Conservation (phyloP, 2,888 invertebrate species). For the Uropetala carovei region DNA sequence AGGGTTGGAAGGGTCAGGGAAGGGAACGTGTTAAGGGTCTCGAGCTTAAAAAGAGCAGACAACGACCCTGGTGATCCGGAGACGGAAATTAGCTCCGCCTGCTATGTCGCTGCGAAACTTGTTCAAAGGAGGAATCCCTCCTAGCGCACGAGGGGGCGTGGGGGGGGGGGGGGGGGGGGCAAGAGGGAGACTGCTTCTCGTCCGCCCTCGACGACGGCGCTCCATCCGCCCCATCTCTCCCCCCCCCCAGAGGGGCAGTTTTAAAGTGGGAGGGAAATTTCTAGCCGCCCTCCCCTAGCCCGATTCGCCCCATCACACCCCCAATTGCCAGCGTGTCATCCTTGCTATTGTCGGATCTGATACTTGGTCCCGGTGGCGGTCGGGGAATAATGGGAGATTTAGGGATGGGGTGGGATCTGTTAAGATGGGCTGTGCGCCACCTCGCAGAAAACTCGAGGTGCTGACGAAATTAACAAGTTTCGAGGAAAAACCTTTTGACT, state of each 20-base stretch:
- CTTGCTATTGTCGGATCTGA: not conserved
- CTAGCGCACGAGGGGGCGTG: not conserved
- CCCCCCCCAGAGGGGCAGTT: constrained; percentile 48
- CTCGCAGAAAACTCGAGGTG: no score
- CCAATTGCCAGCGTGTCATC: constrained; percentile 34
- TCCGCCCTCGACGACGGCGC: not conserved
- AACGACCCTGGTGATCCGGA: not conserved
- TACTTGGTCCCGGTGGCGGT: not conserved
- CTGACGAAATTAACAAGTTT: no score
- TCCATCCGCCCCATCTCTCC: no score
- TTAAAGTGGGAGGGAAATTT: constrained; percentile 38
- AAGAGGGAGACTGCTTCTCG: not conserved
- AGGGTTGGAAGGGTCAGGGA: no score
- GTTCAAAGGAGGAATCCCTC: not conserved
- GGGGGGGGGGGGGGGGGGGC: not conserved
- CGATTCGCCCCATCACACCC: not conserved
- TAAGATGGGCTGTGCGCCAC: no score
- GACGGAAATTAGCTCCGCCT: constrained; percentile 1
- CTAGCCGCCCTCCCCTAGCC: not conserved
- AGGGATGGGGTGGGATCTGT: not conserved
- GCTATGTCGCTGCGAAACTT: not conserved
- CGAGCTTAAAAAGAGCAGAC: not conserved
- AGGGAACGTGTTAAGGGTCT: not conserved
- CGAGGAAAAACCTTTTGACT: no score
- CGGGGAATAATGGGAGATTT: not conserved